phyloP scores from a whole-genome alignment of 2,888 invertebrate genomes.

The Leptothorax acervorum region DNA sequence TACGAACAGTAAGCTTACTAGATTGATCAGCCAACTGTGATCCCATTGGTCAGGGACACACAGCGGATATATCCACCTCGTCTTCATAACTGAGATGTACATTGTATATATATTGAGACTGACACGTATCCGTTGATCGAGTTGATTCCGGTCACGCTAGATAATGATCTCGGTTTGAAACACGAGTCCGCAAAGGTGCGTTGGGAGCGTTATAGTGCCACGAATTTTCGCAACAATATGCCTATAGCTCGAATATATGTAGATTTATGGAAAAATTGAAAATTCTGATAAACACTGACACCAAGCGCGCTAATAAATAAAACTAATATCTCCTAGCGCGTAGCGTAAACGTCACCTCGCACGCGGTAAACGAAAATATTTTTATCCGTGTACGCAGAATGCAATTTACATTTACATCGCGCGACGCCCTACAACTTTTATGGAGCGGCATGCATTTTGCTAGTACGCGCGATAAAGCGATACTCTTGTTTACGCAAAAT shows the following conservation, averaged over 20 bases:
- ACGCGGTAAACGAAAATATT: constrained; percentile 35
- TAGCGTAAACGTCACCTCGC: constrained; percentile 5
- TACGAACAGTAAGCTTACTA: constrained; percentile 1
- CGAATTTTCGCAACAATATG: not conserved
- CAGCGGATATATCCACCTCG: constrained; percentile 26
- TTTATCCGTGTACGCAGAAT: constrained; percentile 27
- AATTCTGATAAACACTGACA: not conserved
- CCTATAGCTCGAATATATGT: not conserved
- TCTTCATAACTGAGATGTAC: constrained; percentile 22
- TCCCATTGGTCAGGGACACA: constrained; percentile 32
- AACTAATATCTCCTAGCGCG: constrained; percentile 3
- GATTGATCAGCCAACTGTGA: constrained; percentile 41
- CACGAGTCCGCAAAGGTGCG: not conserved
- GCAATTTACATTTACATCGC: constrained; percentile 53
- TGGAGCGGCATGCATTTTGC: constrained; percentile 34
- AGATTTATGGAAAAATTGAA: constrained; percentile 4
- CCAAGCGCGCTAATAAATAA: constrained; percentile 18
- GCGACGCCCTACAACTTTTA: constrained; percentile 32
- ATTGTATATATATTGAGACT: constrained; percentile 1
- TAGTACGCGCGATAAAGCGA: constrained; percentile 41
- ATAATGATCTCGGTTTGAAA: constrained; percentile 11
- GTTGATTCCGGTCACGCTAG: constrained; percentile 6
- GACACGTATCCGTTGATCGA: constrained; percentile 39
- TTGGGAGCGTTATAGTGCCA: not conserved
- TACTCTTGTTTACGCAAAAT: constrained; percentile 53